Evolutionary conservation across 2,888 invertebrate species (phyloP), one percentile per base, ranked within the genome.

Genomic region (Sicus ferrugineus): DNA sequence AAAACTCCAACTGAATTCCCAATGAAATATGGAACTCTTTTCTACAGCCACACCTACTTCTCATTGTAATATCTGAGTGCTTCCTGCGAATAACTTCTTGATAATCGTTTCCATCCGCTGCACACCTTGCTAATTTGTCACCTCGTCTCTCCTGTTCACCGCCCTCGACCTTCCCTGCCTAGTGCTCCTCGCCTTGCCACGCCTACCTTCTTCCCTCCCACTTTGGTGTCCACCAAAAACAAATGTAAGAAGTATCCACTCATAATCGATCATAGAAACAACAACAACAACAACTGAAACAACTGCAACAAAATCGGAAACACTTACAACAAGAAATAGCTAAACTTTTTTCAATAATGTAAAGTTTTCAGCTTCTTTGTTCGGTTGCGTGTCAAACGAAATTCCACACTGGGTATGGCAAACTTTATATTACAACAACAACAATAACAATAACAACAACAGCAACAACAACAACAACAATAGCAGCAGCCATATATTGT

Each of bases 301-400:
- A 23, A 9, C 54, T 26, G 30, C 31, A 56, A 42, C 56, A 42
- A 26, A 9, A 38, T n/a, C n/a, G n/a, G n/a, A n/a, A n/a, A n/a
- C n/a, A n/a, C n/a, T n/a, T n/a, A 28, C 54, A 30, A 58, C 46
- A 58, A 68, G 16, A 42, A 21, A 64, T 11, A 19, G 42, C 21
- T 19, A 48, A 70, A 68, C 66, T 71, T 71, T 71, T 65, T 65
- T 68, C 71, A 71, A n/a, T 71, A 65, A 71, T 63, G 52, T 16
- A n/a, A 70, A 67, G 50, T 64, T 59, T 66, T 5, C 56, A 6
- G 3, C 23, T 23, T 56, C 26, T 54, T 42, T 28, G 38, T 50
- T 52, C 52, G 34, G 54, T 3, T 54, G 26, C 30, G 54, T 46
- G 46, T 16, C 28, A 64, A 30, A 56, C 28, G 48, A 30, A 63